Evolutionary conservation across 2,797 vertebrate genomes (phyloP).

Genomic region (Buphagus erythrorhynchus): DNA sequence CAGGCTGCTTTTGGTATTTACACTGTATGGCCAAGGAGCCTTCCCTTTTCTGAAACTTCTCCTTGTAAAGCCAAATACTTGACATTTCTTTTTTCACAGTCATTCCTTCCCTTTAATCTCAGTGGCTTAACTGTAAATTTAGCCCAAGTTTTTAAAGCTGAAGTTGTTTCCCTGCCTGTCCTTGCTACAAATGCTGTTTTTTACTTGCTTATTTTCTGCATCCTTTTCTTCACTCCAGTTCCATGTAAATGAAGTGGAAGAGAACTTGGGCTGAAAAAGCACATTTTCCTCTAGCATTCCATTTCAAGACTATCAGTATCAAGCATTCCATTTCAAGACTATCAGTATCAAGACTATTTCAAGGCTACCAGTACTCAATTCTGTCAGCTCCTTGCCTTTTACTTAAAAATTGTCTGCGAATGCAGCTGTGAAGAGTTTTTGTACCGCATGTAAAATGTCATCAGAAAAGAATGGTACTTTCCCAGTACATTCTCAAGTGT

Average conservation of each 20-base stretch:
- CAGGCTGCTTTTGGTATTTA: slow-evolving; percentile 11
- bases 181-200: not conserved
- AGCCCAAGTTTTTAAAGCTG: not conserved
- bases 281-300: not conserved
- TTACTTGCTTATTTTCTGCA: not conserved
- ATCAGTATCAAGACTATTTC: no score
- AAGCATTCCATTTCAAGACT: not conserved
- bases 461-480: not conserved
- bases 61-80: slow-evolving; percentile 26
- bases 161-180: not conserved
- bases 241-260: not conserved
- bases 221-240: not conserved
- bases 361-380: not conserved
- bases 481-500: not conserved
- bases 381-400: not conserved
- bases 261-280: not conserved
- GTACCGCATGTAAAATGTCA: not conserved
- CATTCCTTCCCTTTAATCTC: not conserved
- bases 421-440: not conserved
- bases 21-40: not conserved
- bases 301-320: not conserved
- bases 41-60: slow-evolving; percentile 26
- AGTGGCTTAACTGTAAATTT: not conserved
- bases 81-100: not conserved
- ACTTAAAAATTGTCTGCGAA: not conserved